Base-by-base conservation (phyloP, 2,888 invertebrate genomes). In the Ectemnius continuus region DNA sequence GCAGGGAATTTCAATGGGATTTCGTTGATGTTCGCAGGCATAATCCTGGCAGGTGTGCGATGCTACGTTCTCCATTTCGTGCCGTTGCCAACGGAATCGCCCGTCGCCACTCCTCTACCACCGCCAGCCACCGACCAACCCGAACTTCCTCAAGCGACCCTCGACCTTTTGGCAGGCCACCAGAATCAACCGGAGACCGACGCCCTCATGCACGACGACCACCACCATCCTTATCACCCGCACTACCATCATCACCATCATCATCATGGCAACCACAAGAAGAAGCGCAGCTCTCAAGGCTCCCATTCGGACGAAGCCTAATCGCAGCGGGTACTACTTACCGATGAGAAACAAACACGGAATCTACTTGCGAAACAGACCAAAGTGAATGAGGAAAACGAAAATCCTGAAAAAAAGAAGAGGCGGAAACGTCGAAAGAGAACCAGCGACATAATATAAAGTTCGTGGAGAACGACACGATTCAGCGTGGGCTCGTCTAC, bases 11-110 rank as follows among this genome's bases (percentile, higher is more conserved):
- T 36, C 36, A 36, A 36, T 36, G 36, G 36, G 11, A 11, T 36
- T 36, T 36, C 36, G 5, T 11, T 36, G 36, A 4, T 36, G 36
- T 36, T 36, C 36, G 6, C 71, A 90, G 90, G 90, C 28, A 85
- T 90, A 16, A 78, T 89, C 47, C 75, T 90, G 68, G 89, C 90
- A 28, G 88, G 81, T 16, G 85, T 90, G 8, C 85, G 90, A 79
- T 90, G 90, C 75, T 90, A 90, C 82, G 86, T 89, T 48, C 83
- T 90, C 45, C 90, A 90, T 73, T 90, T 89, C 73, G 80, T 87
- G 67, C 87, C 89, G 11, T 70, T 90, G 66, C 88, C 90, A n/a
- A 82, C 78, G 20, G 89, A 88, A 28, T 90, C 90, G 14, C 89
- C 89, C 1, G 79, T 86, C 23, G 88, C 88, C 6, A 89, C 89